Evolutionary conservation across 1,140 invertebrate genomes (phyloP).

Genomic region (Cyclina sinensis): DNA sequence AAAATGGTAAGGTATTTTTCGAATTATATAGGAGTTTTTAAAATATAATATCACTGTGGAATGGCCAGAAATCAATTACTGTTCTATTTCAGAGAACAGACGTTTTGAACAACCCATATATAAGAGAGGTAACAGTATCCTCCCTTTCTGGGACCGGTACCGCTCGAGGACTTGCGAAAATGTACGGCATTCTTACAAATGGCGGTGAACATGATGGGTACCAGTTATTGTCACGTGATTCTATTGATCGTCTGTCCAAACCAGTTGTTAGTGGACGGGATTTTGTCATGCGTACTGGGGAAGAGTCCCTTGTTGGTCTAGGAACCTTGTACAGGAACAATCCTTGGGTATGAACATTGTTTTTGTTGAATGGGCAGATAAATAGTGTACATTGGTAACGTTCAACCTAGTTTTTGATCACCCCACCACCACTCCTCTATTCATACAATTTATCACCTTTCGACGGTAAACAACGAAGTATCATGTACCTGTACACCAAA

Average conservation of each 20-base stretch:
- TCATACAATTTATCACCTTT: too few relatives aligned
- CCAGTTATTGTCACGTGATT: slow-evolving; percentile 54
- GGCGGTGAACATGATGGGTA: slow-evolving; percentile 59
- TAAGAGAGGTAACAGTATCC: slow-evolving; percentile 56
- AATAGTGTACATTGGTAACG: too few relatives aligned
- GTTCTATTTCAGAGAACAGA: slow-evolving; percentile 36
- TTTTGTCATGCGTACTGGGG: slow-evolving; percentile 47
- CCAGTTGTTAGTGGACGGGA: slow-evolving; percentile 41
- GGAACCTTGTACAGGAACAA: slow-evolving; percentile 53
- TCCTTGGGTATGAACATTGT: slow-evolving; percentile 49
- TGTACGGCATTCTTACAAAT: slow-evolving; percentile 69
- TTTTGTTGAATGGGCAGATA: too few relatives aligned
- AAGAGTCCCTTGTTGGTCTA: slow-evolving; percentile 2
- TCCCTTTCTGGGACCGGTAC: slow-evolving; percentile 60
- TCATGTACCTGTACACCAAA: too few relatives aligned
- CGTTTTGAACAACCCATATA: slow-evolving; percentile 56
- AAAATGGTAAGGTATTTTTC: too few relatives aligned
- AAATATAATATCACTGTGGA: too few relatives aligned
- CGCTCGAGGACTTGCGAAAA: slow-evolving; percentile 66
- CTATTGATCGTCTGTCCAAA: slow-evolving; percentile 49
- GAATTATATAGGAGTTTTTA: too few relatives aligned
- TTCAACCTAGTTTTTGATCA: too few relatives aligned
- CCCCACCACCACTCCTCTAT: too few relatives aligned
- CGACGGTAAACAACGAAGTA: too few relatives aligned
- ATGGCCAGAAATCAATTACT: too few relatives aligned